Percentiles rank a stretch among this genome's conserved stretches.
These are phyloP conservation scores for Chondrilla cf. caribensis DNA, from an alignment of 37 sponge, comb jelly and placozoan genomes.

Conservation along the genomic window DNA sequence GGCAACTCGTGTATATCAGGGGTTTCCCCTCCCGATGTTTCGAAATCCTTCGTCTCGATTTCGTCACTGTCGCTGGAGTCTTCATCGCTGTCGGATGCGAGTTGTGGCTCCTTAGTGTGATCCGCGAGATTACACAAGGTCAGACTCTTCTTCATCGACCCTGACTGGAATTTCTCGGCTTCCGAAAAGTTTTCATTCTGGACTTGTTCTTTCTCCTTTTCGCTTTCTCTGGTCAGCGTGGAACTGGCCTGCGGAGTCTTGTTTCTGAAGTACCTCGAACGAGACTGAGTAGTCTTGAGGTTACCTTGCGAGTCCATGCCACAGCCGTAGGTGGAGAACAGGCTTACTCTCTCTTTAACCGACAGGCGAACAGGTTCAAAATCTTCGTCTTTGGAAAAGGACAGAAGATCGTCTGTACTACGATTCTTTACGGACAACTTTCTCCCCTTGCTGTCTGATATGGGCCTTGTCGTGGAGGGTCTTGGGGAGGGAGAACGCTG, in stretches of 20 bases:
- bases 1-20: background rate
- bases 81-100: conserved; percentile 7
- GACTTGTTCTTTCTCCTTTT: background rate
- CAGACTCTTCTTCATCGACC: conserved; percentile 4
- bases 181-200: background rate
- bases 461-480: background rate
- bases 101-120: background rate
- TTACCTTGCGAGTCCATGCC: conserved; percentile 10
- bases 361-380: background rate
- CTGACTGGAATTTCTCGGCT: background rate
- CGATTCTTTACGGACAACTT: background rate
- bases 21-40: background rate
- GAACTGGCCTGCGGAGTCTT: background rate
- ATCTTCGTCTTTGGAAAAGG: background rate
- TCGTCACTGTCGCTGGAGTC: background rate
- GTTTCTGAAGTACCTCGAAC: conserved; percentile 1
- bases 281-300: background rate
- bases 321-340: background rate
- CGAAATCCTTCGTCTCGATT: background rate
- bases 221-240: background rate
- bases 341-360: conserved; percentile 11
- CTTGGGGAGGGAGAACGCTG: background rate
- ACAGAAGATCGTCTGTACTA: conserved; percentile 14
- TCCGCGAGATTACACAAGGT: conserved; percentile 3
- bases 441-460: too few species aligned